phyloP scores from a whole-genome alignment of 2,888 invertebrate genomes.

The Dinocampus coccinellae region DNA sequence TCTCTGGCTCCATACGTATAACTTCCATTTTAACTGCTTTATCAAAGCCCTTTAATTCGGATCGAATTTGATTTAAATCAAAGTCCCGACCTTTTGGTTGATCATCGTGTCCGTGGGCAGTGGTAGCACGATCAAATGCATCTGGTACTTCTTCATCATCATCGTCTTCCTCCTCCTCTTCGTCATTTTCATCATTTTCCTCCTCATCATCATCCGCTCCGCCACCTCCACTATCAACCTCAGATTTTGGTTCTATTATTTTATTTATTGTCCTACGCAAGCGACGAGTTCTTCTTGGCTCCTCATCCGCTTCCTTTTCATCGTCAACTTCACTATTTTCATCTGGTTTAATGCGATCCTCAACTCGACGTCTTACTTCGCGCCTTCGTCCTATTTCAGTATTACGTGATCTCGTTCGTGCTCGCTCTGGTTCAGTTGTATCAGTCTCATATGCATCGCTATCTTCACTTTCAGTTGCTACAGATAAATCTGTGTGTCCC shows the following conservation, averaged over 20 bases:
- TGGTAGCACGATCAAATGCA: slow-evolving; percentile 25
- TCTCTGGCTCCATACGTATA: slow-evolving; percentile 67
- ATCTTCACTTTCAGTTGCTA: slow-evolving; percentile 74
- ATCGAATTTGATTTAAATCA: slow-evolving; percentile 87
- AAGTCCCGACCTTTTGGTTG: slow-evolving; percentile 80
- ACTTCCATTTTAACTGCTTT: slow-evolving; percentile 73
- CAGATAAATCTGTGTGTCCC: slow-evolving; percentile 73
- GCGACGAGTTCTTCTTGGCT: slow-evolving; percentile 65
- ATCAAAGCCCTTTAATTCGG: slow-evolving; percentile 85
- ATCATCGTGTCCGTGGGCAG: slow-evolving; percentile 69
- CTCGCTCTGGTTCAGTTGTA: slow-evolving; percentile 64
- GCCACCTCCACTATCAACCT: slow-evolving; percentile 34
- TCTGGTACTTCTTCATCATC: slow-evolving; percentile 40
- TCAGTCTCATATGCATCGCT: slow-evolving; percentile 72
- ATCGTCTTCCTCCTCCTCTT: slow-evolving; percentile 33
- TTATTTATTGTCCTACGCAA: slow-evolving; percentile 67
- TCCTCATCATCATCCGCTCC: slow-evolving; percentile 43
- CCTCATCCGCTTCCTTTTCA: slow-evolving; percentile 57
- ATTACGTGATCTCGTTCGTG: slow-evolving; percentile 49
- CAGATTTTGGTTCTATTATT: slow-evolving; percentile 66
- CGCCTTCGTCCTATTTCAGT: slow-evolving; percentile 62
- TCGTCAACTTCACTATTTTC: slow-evolving; percentile 62
- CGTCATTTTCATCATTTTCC: slow-evolving; percentile 24
- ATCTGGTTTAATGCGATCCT: slow-evolving; percentile 69
- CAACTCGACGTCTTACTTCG: slow-evolving; percentile 65